phyloP scores from a whole-genome alignment of 2,113 vertebrate genomes.

The Nothocercus julius region DNA sequence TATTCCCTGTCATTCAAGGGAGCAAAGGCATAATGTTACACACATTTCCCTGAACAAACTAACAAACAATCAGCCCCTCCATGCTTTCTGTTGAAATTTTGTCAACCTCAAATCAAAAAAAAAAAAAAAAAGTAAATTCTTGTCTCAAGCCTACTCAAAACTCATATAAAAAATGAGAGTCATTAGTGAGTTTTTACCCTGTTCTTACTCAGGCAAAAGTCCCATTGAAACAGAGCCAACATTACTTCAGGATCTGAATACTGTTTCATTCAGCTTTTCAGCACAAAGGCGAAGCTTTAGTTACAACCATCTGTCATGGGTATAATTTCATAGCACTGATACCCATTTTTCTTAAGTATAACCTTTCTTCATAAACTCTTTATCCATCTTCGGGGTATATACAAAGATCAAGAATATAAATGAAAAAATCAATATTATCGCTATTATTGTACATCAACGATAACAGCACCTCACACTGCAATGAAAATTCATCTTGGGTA shows the following conservation, averaged over 20 bases:
- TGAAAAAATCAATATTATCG: constrained; percentile 51
- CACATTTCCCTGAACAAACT: constrained; percentile 40
- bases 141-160: constrained; percentile 26
- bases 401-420: constrained; percentile 52
- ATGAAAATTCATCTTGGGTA: constrained; percentile 45
- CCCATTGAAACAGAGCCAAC: constrained; percentile 68
- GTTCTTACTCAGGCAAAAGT: constrained; percentile 69
- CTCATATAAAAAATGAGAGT: constrained; percentile 61
- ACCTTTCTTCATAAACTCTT: constrained; percentile 59
- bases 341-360: constrained; percentile 70
- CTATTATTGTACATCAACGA: constrained; percentile 32
- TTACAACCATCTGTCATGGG: constrained; percentile 65
- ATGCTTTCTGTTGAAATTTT: constrained; percentile 30
- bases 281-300: constrained; percentile 68
- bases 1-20: constrained; percentile 1
- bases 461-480: constrained; percentile 38
- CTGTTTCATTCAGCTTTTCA: constrained; percentile 75
- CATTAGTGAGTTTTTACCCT: constrained; percentile 67
- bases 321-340: constrained; percentile 54
- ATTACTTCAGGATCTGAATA: constrained; percentile 70
- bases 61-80: background rate
- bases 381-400: constrained; percentile 53
- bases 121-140: background rate
- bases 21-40: constrained; percentile 54
- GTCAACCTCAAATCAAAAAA: constrained; percentile 32